phyloP scores from a whole-genome alignment of 2,113 vertebrate genomes.

The Orycteropus afer region DNA sequence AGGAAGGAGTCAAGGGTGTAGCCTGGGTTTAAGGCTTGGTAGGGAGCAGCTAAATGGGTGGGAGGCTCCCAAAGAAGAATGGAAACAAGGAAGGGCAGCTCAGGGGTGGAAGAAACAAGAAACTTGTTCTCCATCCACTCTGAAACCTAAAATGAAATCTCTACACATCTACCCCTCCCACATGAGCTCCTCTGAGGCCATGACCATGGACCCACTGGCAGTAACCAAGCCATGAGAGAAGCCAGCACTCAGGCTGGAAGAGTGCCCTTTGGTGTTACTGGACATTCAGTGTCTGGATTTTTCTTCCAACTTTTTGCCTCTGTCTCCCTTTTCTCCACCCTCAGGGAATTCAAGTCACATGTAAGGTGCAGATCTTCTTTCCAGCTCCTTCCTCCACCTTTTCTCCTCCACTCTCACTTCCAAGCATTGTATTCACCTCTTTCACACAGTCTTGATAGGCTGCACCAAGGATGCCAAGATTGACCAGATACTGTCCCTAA shows the following conservation, averaged over 20 bases:
- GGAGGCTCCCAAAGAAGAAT: background rate
- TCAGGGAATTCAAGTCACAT: background rate
- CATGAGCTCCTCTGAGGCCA: background rate
- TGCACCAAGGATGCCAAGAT: background rate
- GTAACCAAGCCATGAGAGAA: background rate
- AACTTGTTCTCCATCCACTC: too few relatives aligned
- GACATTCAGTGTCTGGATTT: background rate
- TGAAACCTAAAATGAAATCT: background rate
- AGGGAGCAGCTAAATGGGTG: rapidly evolving
- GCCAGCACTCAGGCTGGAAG: background rate
- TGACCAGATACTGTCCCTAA: rapidly evolving
- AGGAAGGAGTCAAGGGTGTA: background rate
- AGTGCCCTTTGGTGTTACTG: rapidly evolving
- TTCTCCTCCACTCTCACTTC: background rate
- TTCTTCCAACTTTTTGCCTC: background rate
- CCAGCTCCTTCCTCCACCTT: rapidly evolving
- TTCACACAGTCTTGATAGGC: background rate
- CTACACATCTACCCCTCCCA: background rate
- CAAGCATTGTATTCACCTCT: background rate
- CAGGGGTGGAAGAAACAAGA: too few relatives aligned
- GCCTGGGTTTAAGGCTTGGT: background rate
- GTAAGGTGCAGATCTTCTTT: background rate
- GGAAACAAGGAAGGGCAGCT: rapidly evolving
- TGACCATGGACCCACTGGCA: rapidly evolving
- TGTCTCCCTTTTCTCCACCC: background rate